Evolutionary conservation across 1,140 invertebrate genomes (phyloP).

Genomic region (Saccostrea glomerata): DNA sequence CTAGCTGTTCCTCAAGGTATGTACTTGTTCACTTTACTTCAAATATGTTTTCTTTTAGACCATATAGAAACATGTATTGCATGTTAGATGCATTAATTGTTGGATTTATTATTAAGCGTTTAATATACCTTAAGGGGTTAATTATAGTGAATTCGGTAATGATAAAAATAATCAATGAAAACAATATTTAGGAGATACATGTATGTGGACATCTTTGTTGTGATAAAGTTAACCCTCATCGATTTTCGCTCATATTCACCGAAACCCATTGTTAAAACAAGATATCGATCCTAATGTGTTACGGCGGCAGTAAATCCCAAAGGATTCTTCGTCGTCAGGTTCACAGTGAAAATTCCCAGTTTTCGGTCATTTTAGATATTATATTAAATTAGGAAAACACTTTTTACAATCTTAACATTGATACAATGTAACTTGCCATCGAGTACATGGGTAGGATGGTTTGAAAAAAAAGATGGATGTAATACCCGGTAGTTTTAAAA

Average conservation of each 20-base stretch:
- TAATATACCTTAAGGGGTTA: neutral
- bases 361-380: slow-evolving; percentile 3
- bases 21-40: neutral
- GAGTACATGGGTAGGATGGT: too few relatives aligned
- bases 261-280: slow-evolving; percentile 13
- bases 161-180: slow-evolving; percentile 1
- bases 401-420: too few relatives aligned
- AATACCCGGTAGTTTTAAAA: too few relatives aligned
- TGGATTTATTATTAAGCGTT: neutral
- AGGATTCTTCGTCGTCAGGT: neutral
- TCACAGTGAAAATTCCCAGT: neutral
- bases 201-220: neutral
- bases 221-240: neutral
- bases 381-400: neutral
- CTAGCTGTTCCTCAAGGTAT: neutral
- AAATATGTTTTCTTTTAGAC: too few relatives aligned
- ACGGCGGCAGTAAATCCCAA: neutral
- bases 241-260: neutral
- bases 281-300: neutral
- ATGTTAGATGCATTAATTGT: too few relatives aligned
- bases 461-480: too few relatives aligned
- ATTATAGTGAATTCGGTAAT: neutral
- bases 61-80: too few relatives aligned
- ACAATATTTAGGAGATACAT: neutral
- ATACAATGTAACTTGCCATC: too few relatives aligned